Base-by-base conservation (phyloP, 2,113 vertebrate species). In the Lagenorhynchus albirostris region DNA sequence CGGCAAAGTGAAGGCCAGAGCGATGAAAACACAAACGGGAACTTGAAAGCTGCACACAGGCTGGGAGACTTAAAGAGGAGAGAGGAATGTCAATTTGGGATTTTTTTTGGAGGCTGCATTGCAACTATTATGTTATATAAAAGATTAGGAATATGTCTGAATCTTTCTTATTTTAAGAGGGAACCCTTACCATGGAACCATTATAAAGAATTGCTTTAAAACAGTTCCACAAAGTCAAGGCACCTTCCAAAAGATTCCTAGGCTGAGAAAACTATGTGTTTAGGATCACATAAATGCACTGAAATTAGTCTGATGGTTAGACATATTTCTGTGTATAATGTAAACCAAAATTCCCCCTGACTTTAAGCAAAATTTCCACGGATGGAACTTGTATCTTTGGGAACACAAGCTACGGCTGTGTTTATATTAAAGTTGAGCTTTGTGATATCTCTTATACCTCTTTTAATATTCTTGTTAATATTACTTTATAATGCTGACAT, bases 201-300 rank as follows among this genome's bases (percentile, higher is more conserved):
- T 91, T 87, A 86, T 82, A 80, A 89, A 89, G 89, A 91, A 97
- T 62, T 93, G 79, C 88, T 97, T 97, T 70, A 95, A 97, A 96
- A 96, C 84, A 96, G 47, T 96, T 96, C 81, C 5, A 84, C 65
- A 76, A 96, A 95, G 87, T 95, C 74, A 92, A 95, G 91, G 87
- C 74, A 55, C 21, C 67, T 97, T 96, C 96, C 82, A 76, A 95
- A 97, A 96, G 84, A 92, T 85, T 95, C 96, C 55, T 73, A 97
- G 87, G 77, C 84, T 95, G 95, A 96, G n/a, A 95, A 67, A 96
- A 97, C 85, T 97, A 81, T 90, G 67, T 83, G 96, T 89, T 96
- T 97, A 96, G 96, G 87, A 96, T 96, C 73, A 96, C 92, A 91
- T 93, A 95, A 95, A 94, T 53, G 86, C 81, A 94, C 77, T 73